These are phyloP conservation scores for Drosophila repletoides DNA, from an alignment of 1,140 invertebrate species.

Conservation along the genomic window DNA sequence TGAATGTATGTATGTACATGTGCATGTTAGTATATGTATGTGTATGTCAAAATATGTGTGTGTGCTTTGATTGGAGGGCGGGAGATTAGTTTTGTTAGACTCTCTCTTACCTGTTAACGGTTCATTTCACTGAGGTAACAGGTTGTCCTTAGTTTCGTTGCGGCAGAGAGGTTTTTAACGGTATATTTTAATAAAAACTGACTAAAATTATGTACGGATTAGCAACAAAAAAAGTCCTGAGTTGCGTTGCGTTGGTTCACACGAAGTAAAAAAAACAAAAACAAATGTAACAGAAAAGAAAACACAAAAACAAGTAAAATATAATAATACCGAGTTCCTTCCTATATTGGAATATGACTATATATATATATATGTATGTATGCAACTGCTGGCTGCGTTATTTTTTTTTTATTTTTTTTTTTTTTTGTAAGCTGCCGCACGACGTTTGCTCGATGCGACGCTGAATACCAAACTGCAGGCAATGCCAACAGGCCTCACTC, in stretches of 20 bases:
- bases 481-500: constrained; percentile 3
- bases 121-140: background rate
- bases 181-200: too few relatives aligned
- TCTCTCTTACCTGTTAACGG: constrained; percentile 35
- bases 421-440: constrained; percentile 34
- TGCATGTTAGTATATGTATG: too few relatives aligned
- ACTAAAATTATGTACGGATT: too few relatives aligned
- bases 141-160: constrained; percentile 12
- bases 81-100: constrained; percentile 1
- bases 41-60: too few relatives aligned
- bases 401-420: constrained; percentile 3
- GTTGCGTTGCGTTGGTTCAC: background rate
- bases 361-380: background rate
- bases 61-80: background rate
- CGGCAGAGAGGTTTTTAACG: constrained; percentile 18
- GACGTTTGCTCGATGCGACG: constrained; percentile 71
- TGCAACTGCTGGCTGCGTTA: background rate
- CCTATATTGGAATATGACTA: background rate
- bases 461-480: constrained; percentile 68
- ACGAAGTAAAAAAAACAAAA: constrained; percentile 4
- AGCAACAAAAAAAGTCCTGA: constrained; percentile 20
- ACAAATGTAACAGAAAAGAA: background rate
- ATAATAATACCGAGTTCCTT: background rate
- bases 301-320: background rate
- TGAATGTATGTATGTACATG: background rate